A percentile compares a stretch with the other conserved stretches of the same genome.
phyloP scores from a whole-genome alignment of 2,797 vertebrate genomes.

The Odontamblyopus rebecca region DNA sequence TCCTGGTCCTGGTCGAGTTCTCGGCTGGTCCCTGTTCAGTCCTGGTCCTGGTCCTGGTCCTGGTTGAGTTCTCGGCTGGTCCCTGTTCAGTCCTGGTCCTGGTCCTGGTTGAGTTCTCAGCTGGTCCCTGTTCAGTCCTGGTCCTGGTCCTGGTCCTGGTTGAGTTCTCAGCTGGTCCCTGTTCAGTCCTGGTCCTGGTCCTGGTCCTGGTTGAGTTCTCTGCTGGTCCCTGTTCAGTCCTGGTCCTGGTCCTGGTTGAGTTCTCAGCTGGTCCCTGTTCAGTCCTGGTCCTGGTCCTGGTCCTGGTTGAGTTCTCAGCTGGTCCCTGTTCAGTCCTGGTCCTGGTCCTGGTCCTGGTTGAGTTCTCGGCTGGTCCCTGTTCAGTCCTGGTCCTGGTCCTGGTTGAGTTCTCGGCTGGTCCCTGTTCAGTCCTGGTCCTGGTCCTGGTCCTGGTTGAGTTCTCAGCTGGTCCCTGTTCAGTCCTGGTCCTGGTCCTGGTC shows the following conservation, averaged over 20 bases:
- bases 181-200: neutral
- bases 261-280: too few relatives aligned
- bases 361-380: neutral
- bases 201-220: neutral
- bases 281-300: too few relatives aligned
- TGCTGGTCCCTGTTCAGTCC: neutral
- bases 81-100: neutral
- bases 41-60: neutral
- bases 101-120: too few relatives aligned
- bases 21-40: too few relatives aligned
- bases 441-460: neutral
- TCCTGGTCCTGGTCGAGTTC: too few relatives aligned
- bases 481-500: neutral
- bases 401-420: too few relatives aligned
- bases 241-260: too few relatives aligned
- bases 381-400: neutral
- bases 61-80: neutral
- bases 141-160: slow-evolving; percentile 1
- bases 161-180: neutral
- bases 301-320: too few relatives aligned
- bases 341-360: neutral
- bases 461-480: neutral
- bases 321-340: neutral
- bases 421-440: neutral
- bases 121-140: too few relatives aligned